Evolutionary conservation across 2,113 vertebrate species (phyloP).

Genomic region (human): GRCh38 chr3:47069001-47069500

Average conservation of each 20-base stretch:
- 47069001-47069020: too few relatives aligned
- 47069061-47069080: too few relatives aligned
- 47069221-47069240: neutral
- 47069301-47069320: neutral
- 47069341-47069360: neutral
- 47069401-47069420: neutral
- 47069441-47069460: neutral
- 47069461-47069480: neutral
- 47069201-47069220: neutral
- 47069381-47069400: neutral
- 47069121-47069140: neutral
- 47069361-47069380: neutral
- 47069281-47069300: neutral
- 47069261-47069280: neutral
- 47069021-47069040: too few relatives aligned
- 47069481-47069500: neutral
- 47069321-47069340: neutral
- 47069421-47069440: neutral
- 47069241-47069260: neutral
- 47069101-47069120: constrained; percentile 11
- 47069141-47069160: neutral
- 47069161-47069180: neutral
- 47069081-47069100: neutral
- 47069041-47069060: too few relatives aligned
- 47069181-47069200: neutral